These are phyloP conservation scores for Eupelmus urozonus DNA, from an alignment of 2,888 invertebrate genomes.

Conservation along the genomic window DNA sequence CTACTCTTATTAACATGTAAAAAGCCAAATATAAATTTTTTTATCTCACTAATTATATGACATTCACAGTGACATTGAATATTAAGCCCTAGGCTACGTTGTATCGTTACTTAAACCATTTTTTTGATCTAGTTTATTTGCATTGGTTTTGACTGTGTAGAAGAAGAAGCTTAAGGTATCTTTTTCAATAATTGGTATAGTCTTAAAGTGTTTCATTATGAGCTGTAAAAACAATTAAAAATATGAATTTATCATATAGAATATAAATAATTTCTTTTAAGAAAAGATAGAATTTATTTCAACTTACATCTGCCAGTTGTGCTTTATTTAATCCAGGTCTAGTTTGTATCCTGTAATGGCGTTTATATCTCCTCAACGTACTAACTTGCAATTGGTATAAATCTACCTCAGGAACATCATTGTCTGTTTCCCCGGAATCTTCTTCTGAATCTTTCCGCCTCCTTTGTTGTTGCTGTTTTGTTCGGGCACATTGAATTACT, in stretches of 20 bases:
- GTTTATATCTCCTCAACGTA: conserved; percentile 94
- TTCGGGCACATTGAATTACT: conserved; percentile 96
- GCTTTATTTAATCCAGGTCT: conserved; percentile 96
- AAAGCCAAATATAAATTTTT: conserved; percentile 62
- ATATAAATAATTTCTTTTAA: conserved; percentile 1
- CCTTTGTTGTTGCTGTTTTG: conserved; percentile 83
- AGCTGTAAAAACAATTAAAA: conserved; percentile 82
- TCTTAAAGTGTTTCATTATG: conserved; percentile 96
- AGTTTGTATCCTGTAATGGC: conserved; percentile 94
- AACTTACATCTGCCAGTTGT: conserved; percentile 94
- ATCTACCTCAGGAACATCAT: conserved; percentile 94
- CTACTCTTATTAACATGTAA: conserved; percentile 69
- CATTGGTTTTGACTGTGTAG: conserved; percentile 96
- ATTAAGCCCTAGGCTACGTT: conserved; percentile 74
- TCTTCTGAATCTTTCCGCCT: conserved; percentile 95
- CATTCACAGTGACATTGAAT: conserved; percentile 59
- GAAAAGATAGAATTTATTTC: conserved; percentile 33
- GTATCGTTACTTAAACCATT: conserved; percentile 85
- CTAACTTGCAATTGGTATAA: conserved; percentile 95
- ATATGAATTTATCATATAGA: neutral
- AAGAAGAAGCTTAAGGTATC: conserved; percentile 96
- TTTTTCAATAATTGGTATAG: conserved; percentile 95
- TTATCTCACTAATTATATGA: conserved; percentile 64
- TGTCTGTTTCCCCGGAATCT: conserved; percentile 95
- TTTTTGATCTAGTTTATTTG: conserved; percentile 91